A percentile compares a stretch with the other conserved stretches of the same genome.
These are phyloP conservation scores for Pilophorus perplexus DNA, from an alignment of 2,888 invertebrate species.

Conservation along the genomic window DNA sequence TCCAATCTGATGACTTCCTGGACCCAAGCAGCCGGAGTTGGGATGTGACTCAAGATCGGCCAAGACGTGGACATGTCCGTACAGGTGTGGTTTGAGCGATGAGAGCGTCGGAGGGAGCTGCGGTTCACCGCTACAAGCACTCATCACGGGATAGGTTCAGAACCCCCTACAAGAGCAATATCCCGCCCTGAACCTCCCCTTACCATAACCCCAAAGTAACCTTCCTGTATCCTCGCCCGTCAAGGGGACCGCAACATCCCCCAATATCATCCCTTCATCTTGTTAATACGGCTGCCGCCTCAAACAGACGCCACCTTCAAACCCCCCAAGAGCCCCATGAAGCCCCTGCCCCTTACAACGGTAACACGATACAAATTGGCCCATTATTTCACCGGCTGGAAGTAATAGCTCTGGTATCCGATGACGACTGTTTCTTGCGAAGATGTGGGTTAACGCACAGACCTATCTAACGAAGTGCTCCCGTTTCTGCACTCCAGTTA, in stretches of 20 bases:
- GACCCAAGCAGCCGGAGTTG: no score
- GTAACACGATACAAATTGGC: slow-evolving; percentile 37
- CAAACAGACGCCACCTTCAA: background rate
- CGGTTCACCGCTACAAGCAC: slow-evolving; percentile 33
- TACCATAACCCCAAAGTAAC: no score
- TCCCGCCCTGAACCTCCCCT: no score
- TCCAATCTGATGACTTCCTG: no score
- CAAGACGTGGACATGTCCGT: no score
- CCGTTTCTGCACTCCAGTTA: no score
- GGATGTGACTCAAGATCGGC: no score
- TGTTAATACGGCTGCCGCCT: slow-evolving; percentile 21
- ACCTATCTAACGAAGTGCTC: no score
- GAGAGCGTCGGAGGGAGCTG: no score
- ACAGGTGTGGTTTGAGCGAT: no score
- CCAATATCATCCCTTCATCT: slow-evolving; percentile 27
- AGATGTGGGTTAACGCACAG: slow-evolving; percentile 17
- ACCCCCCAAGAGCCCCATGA: background rate
- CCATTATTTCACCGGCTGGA: slow-evolving; percentile 34
- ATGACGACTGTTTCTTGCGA: slow-evolving; percentile 27
- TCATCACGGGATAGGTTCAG: slow-evolving; percentile 11
- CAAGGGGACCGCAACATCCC: slow-evolving; percentile 38
- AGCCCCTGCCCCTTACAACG: background rate
- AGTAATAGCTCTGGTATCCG: slow-evolving; percentile 33
- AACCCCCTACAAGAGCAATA: slow-evolving; percentile 31
- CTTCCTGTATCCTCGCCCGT: no score